Percentiles rank a stretch among this genome's conserved stretches.
These are phyloP conservation scores for Eubasilissa regina DNA, from an alignment of 1,140 invertebrate genomes.

Conservation along the genomic window DNA sequence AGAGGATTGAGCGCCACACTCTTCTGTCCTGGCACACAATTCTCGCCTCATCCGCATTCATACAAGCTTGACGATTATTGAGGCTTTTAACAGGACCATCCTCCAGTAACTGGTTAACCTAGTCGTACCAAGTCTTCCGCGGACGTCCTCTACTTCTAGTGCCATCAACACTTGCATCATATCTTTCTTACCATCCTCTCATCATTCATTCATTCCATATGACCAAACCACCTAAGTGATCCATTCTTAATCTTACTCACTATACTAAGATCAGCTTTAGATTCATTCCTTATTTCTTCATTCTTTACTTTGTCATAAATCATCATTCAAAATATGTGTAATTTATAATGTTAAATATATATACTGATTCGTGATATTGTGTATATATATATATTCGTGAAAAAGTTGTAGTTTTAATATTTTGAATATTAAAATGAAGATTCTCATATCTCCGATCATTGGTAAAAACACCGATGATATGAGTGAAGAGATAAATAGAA, in stretches of 20 bases:
- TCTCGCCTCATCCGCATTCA: background rate
- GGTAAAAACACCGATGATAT: too few species aligned
- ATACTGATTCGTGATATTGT: too few species aligned
- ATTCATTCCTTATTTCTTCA: background rate
- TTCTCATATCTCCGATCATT: too few species aligned
- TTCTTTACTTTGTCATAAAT: background rate
- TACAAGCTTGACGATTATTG: background rate
- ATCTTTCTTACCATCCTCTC: background rate
- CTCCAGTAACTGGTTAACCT: background rate
- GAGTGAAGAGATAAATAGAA: too few species aligned
- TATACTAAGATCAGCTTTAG: background rate
- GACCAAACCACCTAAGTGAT: background rate
- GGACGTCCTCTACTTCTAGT: background rate
- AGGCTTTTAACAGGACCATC: background rate
- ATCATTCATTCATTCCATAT: background rate
- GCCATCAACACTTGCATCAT: background rate
- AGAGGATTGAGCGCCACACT: too few species aligned
- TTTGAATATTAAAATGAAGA: too few species aligned
- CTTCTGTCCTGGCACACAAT: background rate
- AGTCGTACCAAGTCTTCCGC: background rate
- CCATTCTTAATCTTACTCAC: background rate
- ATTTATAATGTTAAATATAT: too few species aligned
- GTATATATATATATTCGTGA: too few species aligned
- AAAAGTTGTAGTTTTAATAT: too few species aligned
- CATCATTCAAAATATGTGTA: too few species aligned